Evolutionary conservation across 2,797 vertebrate genomes (phyloP).

Genomic region (Ispidina lecontei): DNA sequence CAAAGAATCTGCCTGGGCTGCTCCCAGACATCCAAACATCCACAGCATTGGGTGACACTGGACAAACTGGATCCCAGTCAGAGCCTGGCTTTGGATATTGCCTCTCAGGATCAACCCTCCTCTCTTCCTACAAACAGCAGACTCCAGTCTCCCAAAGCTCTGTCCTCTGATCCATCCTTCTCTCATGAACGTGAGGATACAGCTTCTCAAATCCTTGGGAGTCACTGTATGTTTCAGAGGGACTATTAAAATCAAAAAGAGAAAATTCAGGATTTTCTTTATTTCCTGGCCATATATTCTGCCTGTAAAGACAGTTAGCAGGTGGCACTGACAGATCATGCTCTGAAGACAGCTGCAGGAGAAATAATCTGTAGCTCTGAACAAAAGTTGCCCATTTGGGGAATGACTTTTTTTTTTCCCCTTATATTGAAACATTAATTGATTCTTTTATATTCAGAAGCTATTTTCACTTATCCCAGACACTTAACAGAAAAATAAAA

Average conservation of each 20-base stretch:
- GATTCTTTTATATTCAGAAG: slow-evolving; percentile 59
- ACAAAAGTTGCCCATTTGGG: slow-evolving; percentile 2
- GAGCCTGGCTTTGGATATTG: not conserved
- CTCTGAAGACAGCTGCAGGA: not conserved
- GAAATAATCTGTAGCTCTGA: slow-evolving; percentile 18
- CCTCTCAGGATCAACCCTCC: not conserved
- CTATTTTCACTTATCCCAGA: slow-evolving; percentile 57
- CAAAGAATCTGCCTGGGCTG: not conserved
- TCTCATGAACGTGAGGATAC: not conserved
- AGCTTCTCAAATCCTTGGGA: not conserved
- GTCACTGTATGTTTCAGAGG: slow-evolving; percentile 1
- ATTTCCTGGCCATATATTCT: slow-evolving; percentile 13
- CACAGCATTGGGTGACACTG: fast-evolving
- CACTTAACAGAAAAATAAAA: slow-evolving; percentile 60
- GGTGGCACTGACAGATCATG: slow-evolving; percentile 15
- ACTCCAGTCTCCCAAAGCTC: not conserved
- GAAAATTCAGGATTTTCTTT: slow-evolving; percentile 3
- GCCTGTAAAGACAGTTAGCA: slow-evolving; percentile 39
- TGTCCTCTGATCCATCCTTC: not conserved
- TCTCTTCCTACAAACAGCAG: not conserved
- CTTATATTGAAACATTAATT: slow-evolving; percentile 39
- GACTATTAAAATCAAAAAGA: not conserved
- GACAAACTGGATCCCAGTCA: fast-evolving
- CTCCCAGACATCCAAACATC: not conserved
- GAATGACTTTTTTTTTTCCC: not conserved